These are phyloP conservation scores for Apis dorsata DNA, from an alignment of 1,140 invertebrate species.

Conservation along the genomic window DNA sequence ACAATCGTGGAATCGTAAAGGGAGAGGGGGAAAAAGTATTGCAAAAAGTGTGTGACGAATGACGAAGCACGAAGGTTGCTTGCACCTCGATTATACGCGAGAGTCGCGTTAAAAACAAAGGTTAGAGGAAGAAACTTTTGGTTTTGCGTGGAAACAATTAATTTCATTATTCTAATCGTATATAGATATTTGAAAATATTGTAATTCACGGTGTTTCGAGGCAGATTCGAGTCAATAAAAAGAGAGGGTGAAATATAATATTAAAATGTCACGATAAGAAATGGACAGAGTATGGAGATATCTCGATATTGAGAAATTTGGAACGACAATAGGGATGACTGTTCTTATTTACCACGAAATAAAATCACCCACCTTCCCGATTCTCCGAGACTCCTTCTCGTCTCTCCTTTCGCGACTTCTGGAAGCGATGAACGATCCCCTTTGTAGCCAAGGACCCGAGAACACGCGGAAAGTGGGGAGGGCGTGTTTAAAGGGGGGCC, in stretches of 20 bases:
- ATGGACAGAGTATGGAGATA: too few relatives aligned
- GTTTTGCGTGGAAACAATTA: not conserved
- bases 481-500: slow-evolving; percentile 38
- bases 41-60: slow-evolving; percentile 12
- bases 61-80: too few relatives aligned
- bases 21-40: not conserved
- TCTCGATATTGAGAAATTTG: not conserved
- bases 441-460: slow-evolving; percentile 52
- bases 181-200: too few relatives aligned
- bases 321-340: not conserved
- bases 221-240: too few relatives aligned
- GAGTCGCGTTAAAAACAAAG: not conserved
- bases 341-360: not conserved
- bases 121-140: not conserved
- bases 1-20: not conserved
- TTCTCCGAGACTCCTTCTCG: not conserved
- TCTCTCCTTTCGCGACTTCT: slow-evolving; percentile 67
- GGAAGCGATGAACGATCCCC: slow-evolving; percentile 69
- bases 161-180: too few relatives aligned
- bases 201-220: too few relatives aligned
- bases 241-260: not conserved
- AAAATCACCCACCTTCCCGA: not conserved
- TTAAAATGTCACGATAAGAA: too few relatives aligned
- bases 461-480: slow-evolving; percentile 35
- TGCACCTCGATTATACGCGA: not conserved